Evolutionary conservation across 2,888 invertebrate species (phyloP).

Genomic region (Troides helena): DNA sequence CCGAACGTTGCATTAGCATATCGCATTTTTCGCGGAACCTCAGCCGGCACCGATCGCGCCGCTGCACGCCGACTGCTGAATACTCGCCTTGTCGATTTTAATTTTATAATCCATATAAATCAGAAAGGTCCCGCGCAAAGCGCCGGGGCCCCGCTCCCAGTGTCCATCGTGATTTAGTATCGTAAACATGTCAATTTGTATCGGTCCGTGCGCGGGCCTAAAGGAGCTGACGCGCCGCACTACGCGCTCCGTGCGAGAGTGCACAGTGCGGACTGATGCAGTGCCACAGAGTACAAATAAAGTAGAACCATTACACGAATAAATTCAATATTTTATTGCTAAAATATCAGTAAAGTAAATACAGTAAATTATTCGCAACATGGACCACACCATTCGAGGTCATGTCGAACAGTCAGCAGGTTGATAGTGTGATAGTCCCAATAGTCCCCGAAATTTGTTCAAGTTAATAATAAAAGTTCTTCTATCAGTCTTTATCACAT

Average conservation of each 20-base stretch:
- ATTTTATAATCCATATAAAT: constrained; percentile 43
- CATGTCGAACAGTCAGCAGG: too few species aligned
- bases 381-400: too few species aligned
- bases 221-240: constrained; percentile 46
- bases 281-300: constrained; percentile 29
- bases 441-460: too few species aligned
- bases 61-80: constrained; percentile 31
- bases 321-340: too few species aligned
- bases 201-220: constrained; percentile 39
- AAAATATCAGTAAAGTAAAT: too few species aligned
- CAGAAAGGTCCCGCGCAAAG: constrained; percentile 35
- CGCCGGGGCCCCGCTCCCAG: constrained; percentile 39
- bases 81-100: constrained; percentile 42
- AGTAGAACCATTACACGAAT: background rate
- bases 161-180: constrained; percentile 52
- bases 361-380: too few species aligned
- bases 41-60: background rate
- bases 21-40: background rate
- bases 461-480: too few species aligned
- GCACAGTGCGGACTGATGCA: constrained; percentile 13
- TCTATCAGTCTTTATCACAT: too few species aligned
- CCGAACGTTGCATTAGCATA: background rate
- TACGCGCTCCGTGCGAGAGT: background rate
- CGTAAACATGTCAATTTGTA: constrained; percentile 61
- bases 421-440: too few species aligned